Conservation (phyloP, 2,888 invertebrate genomes). For the Drosophila limbata region DNA sequence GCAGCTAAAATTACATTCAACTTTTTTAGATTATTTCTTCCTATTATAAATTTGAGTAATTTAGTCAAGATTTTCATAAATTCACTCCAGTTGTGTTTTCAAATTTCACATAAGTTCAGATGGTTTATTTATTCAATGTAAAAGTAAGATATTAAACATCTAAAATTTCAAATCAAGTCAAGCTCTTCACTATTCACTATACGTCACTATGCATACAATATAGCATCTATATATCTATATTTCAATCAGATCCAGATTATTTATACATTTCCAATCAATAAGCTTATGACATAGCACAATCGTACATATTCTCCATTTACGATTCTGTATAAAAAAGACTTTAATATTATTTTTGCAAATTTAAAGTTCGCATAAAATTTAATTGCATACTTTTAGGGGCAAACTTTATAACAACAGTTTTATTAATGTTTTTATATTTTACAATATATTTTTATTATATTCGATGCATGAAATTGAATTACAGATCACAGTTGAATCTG, state of each 20-base stretch:
- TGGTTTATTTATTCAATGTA: background rate
- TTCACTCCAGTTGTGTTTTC: background rate
- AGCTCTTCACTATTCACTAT: background rate
- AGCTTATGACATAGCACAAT: background rate
- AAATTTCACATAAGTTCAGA: background rate
- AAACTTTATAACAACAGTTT: slow-evolving; percentile 11
- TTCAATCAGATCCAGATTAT: background rate
- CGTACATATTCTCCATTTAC: background rate
- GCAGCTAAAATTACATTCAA: background rate
- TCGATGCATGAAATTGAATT: slow-evolving; percentile 24
- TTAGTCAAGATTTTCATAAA: background rate
- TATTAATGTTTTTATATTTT: slow-evolving; percentile 10
- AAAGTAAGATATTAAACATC: background rate
- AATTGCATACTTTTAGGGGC: slow-evolving; percentile 8
- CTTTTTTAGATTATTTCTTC: background rate
- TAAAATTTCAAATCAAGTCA: background rate
- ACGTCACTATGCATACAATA: background rate
- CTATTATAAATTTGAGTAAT: background rate
- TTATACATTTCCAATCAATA: background rate
- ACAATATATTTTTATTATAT: slow-evolving; percentile 27
- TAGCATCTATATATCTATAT: background rate
- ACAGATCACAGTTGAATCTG: slow-evolving; percentile 34
- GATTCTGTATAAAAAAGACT: background rate
- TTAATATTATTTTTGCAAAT: background rate
- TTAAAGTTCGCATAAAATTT: slow-evolving; percentile 17